Evolutionary conservation across 2,888 invertebrate species (phyloP), one percentile per base, ranked within the genome.

Genomic region (Ectobius pallidus): DNA sequence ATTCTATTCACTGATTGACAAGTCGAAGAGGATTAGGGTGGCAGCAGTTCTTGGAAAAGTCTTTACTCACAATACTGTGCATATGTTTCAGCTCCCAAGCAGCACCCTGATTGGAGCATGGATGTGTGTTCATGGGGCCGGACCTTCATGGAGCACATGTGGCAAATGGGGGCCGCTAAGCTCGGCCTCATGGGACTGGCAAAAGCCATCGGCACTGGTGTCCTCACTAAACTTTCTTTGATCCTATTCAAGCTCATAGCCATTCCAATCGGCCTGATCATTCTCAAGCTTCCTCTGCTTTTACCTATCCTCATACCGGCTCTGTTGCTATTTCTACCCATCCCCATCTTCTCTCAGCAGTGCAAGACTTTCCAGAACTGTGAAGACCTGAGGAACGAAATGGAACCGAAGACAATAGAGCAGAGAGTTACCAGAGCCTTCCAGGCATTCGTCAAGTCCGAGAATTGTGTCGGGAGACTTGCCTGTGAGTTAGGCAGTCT

Each of bases 201-300:
- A n/a, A 34, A 52, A 9, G 32, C 46, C 2, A 46, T 27, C n/a
- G 68, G 49, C 16, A 22, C 68, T 3, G 52, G 32, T 1, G 9
- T 68, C 7, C 3, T 52, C 30, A 22, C 68, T 16, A 68, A 68
- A 34, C 30, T 68, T 20, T 30, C 46, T 7, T 16, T 68, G 11
- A 32, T 68, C 7, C 49, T 68, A 22, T 46, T 67, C 30, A 67
- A 67, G 46, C 52, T 52, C 2, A 52, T 52, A 25, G 58, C 58
- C 1, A 3, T 58, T 7, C 58, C 58, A 0, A 14, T 58, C 6
- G 58, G 58, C 16, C 30, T 58, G 0, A 11, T 58, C 1, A 11
- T 58, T 3, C 32, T 58, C 4, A 25, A 3, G 2, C 58, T 58
- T 2, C 58, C 58, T 1, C 4, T 58, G 2, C 30, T 58, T 1